Percentiles rank a stretch among this genome's conserved stretches.
These are phyloP conservation scores for Hyppa rectilinea DNA, from an alignment of 2,888 invertebrate genomes.

Conservation along the genomic window DNA sequence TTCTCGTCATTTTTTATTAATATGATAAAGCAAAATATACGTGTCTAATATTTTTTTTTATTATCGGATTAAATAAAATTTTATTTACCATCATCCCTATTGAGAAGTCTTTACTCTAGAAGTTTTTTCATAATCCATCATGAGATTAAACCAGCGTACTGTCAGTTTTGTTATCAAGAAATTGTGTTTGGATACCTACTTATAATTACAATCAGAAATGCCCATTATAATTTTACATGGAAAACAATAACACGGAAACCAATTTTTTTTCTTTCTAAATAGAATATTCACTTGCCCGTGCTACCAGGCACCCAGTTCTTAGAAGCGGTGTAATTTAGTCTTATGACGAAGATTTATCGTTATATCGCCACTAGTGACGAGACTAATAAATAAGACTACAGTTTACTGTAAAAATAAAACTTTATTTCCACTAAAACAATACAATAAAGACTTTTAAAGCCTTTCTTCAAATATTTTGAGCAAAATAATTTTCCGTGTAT, in stretches of 20 bases:
- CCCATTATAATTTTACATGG: background rate
- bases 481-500: conserved; percentile 48
- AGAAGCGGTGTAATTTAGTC: background rate
- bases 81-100: too few species aligned
- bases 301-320: background rate
- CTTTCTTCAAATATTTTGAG: conserved; percentile 22
- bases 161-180: background rate
- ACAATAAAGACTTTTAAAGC: background rate
- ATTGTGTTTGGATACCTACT: background rate
- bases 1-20: too few species aligned
- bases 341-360: background rate
- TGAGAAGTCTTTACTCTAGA: too few species aligned
- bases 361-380: background rate
- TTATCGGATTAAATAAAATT: too few species aligned
- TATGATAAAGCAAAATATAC: too few species aligned
- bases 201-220: background rate
- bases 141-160: background rate
- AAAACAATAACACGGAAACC: background rate
- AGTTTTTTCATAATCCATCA: too few species aligned
- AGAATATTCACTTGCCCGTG: background rate
- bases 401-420: background rate
- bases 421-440: background rate
- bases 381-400: background rate
- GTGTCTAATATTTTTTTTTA: too few species aligned
- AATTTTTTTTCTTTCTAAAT: too few species aligned